Evolutionary conservation across 2,888 invertebrate species (phyloP), one percentile per base, ranked within the genome.

Genomic region (Miltochrista miniata): DNA sequence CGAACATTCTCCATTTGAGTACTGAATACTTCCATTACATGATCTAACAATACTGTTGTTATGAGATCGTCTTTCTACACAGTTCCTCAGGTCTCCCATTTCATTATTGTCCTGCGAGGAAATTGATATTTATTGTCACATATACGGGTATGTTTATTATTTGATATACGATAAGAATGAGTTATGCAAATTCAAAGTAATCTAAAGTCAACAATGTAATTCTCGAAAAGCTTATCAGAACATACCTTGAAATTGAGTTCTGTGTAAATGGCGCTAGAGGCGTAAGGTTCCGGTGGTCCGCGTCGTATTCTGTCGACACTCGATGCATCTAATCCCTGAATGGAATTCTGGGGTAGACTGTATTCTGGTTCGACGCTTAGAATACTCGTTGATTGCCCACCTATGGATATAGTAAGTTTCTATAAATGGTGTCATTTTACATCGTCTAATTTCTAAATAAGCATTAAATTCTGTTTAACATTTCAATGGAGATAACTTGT

Each of bases 221-320:
- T 77, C 76, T 76, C 71, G 67, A 75, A 81, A 73, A 69, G 70
- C 80, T 87, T 90, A 90, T 90, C 89, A 70, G 57, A 55, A 60
- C 63, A 56, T 87, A 90, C 90, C 90, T 91, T 90, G 83, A 89
- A 91, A 79, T 90, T 91, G 81, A 91, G 90, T 83, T 91, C 90
- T 64, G 90, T 90, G 87, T 90, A 91, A 84, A 91, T 90, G 74
- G 91, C 91, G 69, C 81, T 91, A 50, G 91, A 90, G 33, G 90
- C 91, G 72, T 91, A 91, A 45, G 91, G 90, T 72, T 91, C 91
- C 56, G 90, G 90, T 60, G 90, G 90, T 54, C 81, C 82, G 49
- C 90, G 82, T 44, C 88, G 79, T 60, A 90, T 75, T 75, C 90
- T 78, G 62, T 91, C 90, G 37, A 87, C 88, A 65, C 90, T 91